Evolutionary conservation across 2,113 vertebrate species (phyloP).

Genomic region (Phaethon lepturus): DNA sequence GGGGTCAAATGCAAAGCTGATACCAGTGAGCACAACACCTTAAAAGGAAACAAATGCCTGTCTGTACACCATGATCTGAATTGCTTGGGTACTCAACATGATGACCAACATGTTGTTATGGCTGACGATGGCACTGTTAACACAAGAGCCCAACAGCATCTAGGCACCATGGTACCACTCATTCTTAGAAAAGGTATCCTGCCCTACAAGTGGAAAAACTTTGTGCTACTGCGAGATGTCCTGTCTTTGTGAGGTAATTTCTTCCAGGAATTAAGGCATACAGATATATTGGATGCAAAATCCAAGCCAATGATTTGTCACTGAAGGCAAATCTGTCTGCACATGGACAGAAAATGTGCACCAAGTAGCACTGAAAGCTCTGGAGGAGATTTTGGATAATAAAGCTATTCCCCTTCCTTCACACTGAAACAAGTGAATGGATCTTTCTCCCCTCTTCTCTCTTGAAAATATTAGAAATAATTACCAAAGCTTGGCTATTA

Average conservation of each 20-base stretch:
- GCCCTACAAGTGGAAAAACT: background rate
- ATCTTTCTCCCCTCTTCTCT: background rate
- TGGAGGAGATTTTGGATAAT: conserved; percentile 30
- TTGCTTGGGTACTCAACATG: background rate
- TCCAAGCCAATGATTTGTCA: background rate
- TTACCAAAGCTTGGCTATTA: conserved; percentile 22
- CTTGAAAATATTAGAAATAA: conserved; percentile 46
- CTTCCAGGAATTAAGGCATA: background rate
- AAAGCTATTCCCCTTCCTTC: conserved; percentile 4
- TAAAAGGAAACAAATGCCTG: background rate
- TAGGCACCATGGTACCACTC: background rate
- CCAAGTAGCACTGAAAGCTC: background rate
- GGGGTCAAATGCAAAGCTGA: background rate
- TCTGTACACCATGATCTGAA: background rate
- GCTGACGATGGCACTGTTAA: background rate
- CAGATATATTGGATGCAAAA: background rate
- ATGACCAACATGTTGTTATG: background rate
- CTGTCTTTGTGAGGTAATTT: conserved; percentile 9
- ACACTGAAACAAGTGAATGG: background rate
- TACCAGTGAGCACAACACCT: background rate
- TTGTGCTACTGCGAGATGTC: background rate
- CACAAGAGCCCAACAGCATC: background rate
- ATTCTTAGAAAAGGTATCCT: background rate
- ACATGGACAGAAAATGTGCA: background rate
- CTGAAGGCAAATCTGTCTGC: conserved; percentile 14